Conservation (phyloP, 2,797 vertebrate species). For the Sorex maritimensis region DNA sequence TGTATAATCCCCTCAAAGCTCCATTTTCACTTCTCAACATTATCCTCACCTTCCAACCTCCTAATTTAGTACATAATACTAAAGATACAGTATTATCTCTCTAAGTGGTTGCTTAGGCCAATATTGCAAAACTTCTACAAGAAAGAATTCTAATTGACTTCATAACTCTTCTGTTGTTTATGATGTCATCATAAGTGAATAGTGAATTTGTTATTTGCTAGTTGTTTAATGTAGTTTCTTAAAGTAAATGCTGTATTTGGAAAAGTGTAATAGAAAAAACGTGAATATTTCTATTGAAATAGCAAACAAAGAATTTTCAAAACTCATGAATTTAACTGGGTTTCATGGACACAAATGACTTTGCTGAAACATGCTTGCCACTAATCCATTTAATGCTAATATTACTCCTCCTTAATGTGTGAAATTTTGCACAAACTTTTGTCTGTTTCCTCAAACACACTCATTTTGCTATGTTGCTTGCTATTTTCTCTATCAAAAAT, state of each 20-base stretch:
- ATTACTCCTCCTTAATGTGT: neutral
- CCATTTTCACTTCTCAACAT: neutral
- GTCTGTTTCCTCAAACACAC: neutral
- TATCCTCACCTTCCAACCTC: neutral
- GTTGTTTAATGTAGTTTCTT: slow-evolving; percentile 38
- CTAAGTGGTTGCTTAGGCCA: neutral
- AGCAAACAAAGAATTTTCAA: neutral
- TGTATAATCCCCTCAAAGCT: neutral
- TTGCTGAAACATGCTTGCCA: neutral
- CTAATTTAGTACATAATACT: neutral
- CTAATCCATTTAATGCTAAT: neutral
- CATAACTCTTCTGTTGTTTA: neutral
- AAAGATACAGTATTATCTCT: neutral
- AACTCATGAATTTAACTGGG: neutral
- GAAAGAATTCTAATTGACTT: slow-evolving; percentile 41
- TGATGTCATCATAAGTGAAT: slow-evolving; percentile 68
- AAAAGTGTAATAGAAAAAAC: neutral
- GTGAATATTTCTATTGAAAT: too few relatives aligned
- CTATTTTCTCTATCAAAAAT: slow-evolving; percentile 4
- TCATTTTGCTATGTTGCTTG: neutral
- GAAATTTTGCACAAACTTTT: neutral
- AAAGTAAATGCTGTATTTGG: neutral
- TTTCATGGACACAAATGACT: slow-evolving; percentile 12
- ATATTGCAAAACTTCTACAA: neutral
- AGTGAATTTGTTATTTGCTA: slow-evolving; percentile 2